Evolutionary conservation across 2,888 invertebrate genomes (phyloP).

Genomic region (Flexamia atlantica): DNA sequence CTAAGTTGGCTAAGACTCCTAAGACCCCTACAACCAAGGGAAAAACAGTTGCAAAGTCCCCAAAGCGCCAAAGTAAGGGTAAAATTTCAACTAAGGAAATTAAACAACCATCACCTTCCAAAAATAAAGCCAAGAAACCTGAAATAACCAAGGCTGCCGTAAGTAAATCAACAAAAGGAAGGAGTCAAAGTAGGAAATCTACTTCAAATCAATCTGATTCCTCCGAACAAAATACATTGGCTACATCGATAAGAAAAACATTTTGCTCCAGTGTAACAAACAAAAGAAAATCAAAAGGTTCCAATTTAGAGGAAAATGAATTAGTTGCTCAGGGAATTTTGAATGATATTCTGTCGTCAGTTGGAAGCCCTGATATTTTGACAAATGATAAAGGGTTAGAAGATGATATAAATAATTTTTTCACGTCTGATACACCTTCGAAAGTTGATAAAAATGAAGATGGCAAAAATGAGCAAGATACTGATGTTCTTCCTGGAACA

Average conservation of each 20-base stretch:
- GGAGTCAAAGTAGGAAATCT: neutral
- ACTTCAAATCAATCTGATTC: neutral
- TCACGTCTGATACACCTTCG: neutral
- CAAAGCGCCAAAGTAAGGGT: neutral
- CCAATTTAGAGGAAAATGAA: slow-evolving; percentile 2
- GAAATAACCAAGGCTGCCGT: neutral
- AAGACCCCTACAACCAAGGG: neutral
- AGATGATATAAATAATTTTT: neutral
- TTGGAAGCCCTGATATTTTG: neutral
- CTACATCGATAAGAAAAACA: slow-evolving; percentile 9
- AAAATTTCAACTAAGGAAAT: neutral
- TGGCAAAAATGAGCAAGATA: neutral
- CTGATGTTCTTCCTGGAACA: neutral
- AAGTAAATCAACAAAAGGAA: neutral
- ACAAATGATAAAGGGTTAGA: neutral
- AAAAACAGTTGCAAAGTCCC: neutral
- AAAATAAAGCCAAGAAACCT: neutral
- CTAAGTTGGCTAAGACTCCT: neutral
- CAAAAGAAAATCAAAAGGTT: neutral
- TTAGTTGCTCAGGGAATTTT: slow-evolving; percentile 38
- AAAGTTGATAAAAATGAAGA: neutral
- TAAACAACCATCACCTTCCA: neutral
- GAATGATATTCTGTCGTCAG: slow-evolving; percentile 10
- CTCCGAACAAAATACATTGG: neutral
- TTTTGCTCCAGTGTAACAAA: slow-evolving; percentile 1